Percentiles rank a stretch among this genome's conserved stretches.
Evolutionary conservation across 2,113 vertebrate species (phyloP).

Genomic region (Xiphophorus couchianus): DNA sequence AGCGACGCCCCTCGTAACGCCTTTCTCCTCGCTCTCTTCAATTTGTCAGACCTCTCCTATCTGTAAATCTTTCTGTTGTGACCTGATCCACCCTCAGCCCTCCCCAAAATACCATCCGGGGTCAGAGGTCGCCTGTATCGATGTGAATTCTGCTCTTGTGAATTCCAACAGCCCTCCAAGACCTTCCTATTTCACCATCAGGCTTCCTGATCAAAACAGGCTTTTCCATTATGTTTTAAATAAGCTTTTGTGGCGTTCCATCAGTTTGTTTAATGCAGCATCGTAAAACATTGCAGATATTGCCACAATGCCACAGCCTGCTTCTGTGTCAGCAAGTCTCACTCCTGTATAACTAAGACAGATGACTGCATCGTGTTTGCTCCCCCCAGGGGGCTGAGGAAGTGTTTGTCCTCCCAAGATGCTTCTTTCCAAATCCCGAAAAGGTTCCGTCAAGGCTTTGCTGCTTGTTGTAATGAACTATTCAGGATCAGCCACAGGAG

Average conservation of each 20-base stretch:
- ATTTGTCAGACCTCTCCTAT: constrained; percentile 34
- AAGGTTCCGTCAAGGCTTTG: constrained; percentile 28
- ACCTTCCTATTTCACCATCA: constrained; percentile 14
- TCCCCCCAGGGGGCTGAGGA: constrained; percentile 56
- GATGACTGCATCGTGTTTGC: constrained; percentile 73
- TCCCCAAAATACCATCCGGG: constrained; percentile 62
- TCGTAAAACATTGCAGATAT: constrained; percentile 68
- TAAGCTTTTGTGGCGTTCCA: constrained; percentile 73
- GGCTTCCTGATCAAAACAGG: constrained; percentile 17
- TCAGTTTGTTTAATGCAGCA: constrained; percentile 75
- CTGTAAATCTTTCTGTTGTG: constrained; percentile 52
- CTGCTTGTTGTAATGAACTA: constrained; percentile 78
- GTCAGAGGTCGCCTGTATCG: constrained; percentile 49
- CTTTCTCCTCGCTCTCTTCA: constrained; percentile 8
- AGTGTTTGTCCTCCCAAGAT: constrained; percentile 54
- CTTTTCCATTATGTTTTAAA: constrained; percentile 60
- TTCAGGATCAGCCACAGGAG: constrained; percentile 67
- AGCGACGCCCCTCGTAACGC: constrained; percentile 49
- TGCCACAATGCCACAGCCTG: constrained; percentile 48
- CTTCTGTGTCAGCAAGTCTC: constrained; percentile 68
- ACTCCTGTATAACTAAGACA: constrained; percentile 79
- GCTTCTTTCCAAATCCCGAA: constrained; percentile 43
- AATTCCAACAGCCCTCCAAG: constrained; percentile 28
- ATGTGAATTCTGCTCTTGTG: constrained; percentile 67
- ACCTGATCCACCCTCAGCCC: constrained; percentile 65